Percentiles rank a stretch among this genome's conserved stretches.
Evolutionary conservation across 2,113 vertebrate genomes (phyloP).

Genomic region (Mustela lutreola): DNA sequence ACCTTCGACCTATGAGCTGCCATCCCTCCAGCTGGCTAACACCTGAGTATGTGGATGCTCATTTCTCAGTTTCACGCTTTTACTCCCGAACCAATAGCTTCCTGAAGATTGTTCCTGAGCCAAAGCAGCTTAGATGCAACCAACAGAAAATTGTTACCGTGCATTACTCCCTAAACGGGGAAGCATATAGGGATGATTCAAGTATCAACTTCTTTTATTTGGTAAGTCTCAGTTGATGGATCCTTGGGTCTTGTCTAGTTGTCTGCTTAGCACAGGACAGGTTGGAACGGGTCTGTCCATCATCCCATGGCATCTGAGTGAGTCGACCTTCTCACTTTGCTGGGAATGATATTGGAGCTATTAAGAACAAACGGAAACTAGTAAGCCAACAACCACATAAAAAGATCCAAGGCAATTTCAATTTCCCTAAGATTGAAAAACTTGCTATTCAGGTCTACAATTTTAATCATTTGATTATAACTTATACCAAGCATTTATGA

Average conservation of each 20-base stretch:
- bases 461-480: not conserved
- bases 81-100: conserved; percentile 87
- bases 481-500: not conserved
- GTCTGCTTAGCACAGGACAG: not conserved
- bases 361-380: not conserved
- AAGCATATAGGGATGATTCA: conserved; percentile 57
- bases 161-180: conserved; percentile 80
- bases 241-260: not conserved
- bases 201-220: conserved; percentile 84
- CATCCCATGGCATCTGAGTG: not conserved
- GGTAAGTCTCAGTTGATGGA: conserved; percentile 73
- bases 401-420: not conserved
- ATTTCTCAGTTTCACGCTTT: conserved; percentile 78
- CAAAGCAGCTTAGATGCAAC: conserved; percentile 82
- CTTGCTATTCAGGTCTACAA: not conserved
- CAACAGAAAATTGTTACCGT: conserved; percentile 63
- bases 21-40: conserved; percentile 74
- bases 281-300: not conserved
- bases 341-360: not conserved
- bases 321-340: not conserved
- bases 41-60: conserved; percentile 5
- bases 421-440: not conserved
- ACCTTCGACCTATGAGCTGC: conserved; percentile 78
- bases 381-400: not conserved
- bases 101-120: conserved; percentile 80